Base-by-base conservation (phyloP, 2,888 invertebrate genomes). In the Drosophila nigricruria region DNA sequence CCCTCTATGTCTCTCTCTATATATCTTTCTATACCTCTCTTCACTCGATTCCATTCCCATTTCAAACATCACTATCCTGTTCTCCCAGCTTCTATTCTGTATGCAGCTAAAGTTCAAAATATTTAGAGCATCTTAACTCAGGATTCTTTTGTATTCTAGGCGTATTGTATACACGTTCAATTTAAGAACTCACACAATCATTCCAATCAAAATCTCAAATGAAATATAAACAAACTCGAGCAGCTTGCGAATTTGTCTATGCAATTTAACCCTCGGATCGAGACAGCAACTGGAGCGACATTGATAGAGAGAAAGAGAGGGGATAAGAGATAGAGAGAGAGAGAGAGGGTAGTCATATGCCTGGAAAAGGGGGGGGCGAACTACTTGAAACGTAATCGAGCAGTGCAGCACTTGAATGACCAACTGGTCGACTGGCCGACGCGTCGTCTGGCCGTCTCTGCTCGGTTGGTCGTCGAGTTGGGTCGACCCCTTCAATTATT, bases 391-490 rank as follows among this genome's bases (percentile, higher is more conserved):
- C 60, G 88, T 85, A 89, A 85, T 85, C 84, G 89, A 79, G 66
- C 85, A 88, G 85, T 89, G 88, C 79, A 73, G 88, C 85, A 84
- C 88, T 85, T 84, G 84, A 89, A 89, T 89, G 84, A 89, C 84
- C 89, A 81, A 82, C 85, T 82, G 88, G 77, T 76, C 72, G 74
- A 74, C 54, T 43, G 52, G 50, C 43, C 47, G 57, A 47, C 60
- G 23, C 56, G 32, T 54, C 47, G 61, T 58, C 68, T 42, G 53
- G 50, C 14, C 16, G 34, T n/a, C 52, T 34, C 16, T 52, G 52
- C 23, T 34, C 50, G 14, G 18, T 50, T 20, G 53, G 40, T 40
- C 38, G 49, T 32, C 59, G 58, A 68, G 66, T 57, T 65, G 59
- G 77, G 61, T 63, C 78, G 75, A 83, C 89, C 89, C 84, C 84